These are phyloP conservation scores for Gila robusta DNA, from an alignment of 2,797 vertebrate species.

Conservation along the genomic window DNA sequence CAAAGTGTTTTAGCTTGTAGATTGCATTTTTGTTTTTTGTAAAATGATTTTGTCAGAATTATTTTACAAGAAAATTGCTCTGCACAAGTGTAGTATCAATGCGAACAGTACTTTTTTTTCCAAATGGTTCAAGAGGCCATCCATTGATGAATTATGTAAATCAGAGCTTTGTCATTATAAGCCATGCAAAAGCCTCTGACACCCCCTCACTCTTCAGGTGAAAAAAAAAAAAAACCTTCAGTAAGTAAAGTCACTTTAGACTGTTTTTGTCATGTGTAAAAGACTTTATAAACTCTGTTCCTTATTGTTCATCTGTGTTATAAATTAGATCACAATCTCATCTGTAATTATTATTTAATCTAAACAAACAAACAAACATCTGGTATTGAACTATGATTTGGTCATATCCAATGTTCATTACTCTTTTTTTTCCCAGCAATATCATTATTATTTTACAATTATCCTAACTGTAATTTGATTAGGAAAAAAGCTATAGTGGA, in stretches of 20 bases:
- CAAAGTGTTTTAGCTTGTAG: background rate
- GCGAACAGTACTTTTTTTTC: background rate
- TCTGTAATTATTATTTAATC: background rate
- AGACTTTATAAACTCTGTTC: background rate
- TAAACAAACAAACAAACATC: background rate
- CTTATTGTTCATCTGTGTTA: background rate
- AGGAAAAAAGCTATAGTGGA: background rate
- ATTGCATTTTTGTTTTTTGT: background rate
- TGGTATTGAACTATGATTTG: background rate
- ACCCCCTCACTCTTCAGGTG: constrained; percentile 46
- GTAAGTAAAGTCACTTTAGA: constrained; percentile 21
- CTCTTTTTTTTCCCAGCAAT: background rate
- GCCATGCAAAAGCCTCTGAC: constrained; percentile 66
- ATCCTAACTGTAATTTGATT: constrained; percentile 2
- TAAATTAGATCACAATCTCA: background rate
- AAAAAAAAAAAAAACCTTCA: constrained; percentile 18
- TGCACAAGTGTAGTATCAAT: background rate
- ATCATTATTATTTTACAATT: background rate
- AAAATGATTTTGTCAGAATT: no score
- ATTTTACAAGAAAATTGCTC: no score
- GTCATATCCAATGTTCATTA: background rate
- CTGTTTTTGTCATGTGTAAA: background rate
- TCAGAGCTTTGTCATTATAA: constrained; percentile 59
- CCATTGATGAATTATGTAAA: constrained; percentile 65
- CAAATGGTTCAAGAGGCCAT: constrained; percentile 13